A percentile compares a stretch with the other conserved stretches of the same genome.
Conservation (phyloP, 2,888 invertebrate genomes). For the Carterocephalus palaemon region DNA sequence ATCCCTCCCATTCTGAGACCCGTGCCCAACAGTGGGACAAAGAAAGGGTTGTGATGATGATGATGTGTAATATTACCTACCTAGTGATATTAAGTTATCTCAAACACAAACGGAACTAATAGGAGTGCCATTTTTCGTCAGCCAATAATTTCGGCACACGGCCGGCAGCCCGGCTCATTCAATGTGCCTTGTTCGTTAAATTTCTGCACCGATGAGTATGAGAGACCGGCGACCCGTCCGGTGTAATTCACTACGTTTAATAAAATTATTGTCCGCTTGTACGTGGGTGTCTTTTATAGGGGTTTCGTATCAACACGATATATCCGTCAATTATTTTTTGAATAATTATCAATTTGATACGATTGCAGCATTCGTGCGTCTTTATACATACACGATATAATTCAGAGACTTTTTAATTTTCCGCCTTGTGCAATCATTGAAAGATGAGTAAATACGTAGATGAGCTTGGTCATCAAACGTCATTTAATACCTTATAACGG, state of each 20-base stretch:
- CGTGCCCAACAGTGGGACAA: too few species aligned
- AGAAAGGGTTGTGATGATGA: too few species aligned
- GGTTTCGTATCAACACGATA: constrained; percentile 17
- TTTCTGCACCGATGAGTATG: constrained; percentile 13
- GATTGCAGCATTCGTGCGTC: constrained; percentile 13
- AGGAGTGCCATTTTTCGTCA: too few species aligned
- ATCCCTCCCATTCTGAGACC: too few species aligned
- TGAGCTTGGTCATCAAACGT: too few species aligned
- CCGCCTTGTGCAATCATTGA: not conserved
- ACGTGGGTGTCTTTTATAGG: constrained; percentile 22
- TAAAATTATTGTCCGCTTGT: constrained; percentile 17
- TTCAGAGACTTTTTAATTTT: not conserved
- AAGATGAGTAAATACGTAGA: too few species aligned
- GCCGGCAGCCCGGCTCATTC: not conserved
- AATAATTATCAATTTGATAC: constrained; percentile 22
- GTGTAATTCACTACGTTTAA: constrained; percentile 15
- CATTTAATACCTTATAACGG: too few species aligned
- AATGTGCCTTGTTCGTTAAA: constrained; percentile 14
- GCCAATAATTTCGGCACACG: constrained; percentile 8
- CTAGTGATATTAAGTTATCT: too few species aligned
- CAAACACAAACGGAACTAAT: too few species aligned
- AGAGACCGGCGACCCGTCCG: constrained; percentile 6
- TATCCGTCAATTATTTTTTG: constrained; percentile 16
- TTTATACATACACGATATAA: not conserved
- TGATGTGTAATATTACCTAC: too few species aligned